Evolutionary conservation across 1,140 invertebrate species (phyloP).

Genomic region (Drosophila lacertosa): DNA sequence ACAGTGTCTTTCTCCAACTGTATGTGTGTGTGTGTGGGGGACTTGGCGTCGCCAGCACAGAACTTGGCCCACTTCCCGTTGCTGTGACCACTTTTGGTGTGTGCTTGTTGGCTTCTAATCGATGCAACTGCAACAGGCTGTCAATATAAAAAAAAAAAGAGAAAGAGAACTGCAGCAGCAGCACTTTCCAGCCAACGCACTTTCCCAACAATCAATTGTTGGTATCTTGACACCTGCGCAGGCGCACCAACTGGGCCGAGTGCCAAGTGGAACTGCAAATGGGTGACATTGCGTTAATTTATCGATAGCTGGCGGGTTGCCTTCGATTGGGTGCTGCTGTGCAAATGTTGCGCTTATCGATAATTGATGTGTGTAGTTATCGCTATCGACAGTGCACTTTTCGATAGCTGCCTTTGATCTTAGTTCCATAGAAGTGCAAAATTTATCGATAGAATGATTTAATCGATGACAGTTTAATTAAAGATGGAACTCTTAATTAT

Average conservation of each 20-base stretch:
- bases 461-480: too few relatives aligned
- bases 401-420: background rate
- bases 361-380: background rate
- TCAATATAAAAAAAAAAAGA: constrained; percentile 31
- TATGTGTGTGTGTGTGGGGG: constrained; percentile 31
- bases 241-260: constrained; percentile 29
- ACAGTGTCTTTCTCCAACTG: constrained; percentile 29
- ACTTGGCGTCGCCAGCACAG: constrained; percentile 22
- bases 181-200: constrained; percentile 48
- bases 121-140: constrained; percentile 27
- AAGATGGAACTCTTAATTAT: too few relatives aligned
- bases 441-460: background rate
- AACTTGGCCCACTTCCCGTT: constrained; percentile 71
- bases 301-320: constrained; percentile 11
- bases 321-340: constrained; percentile 5
- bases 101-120: constrained; percentile 27
- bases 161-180: constrained; percentile 18
- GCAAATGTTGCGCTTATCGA: background rate
- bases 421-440: too few relatives aligned
- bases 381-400: background rate
- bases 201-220: constrained; percentile 52
- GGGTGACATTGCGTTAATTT: constrained; percentile 21
- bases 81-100: constrained; percentile 61
- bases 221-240: constrained; percentile 30
- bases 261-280: constrained; percentile 14